Base-by-base conservation (phyloP, 2,113 vertebrate species). In the Conger conger region DNA sequence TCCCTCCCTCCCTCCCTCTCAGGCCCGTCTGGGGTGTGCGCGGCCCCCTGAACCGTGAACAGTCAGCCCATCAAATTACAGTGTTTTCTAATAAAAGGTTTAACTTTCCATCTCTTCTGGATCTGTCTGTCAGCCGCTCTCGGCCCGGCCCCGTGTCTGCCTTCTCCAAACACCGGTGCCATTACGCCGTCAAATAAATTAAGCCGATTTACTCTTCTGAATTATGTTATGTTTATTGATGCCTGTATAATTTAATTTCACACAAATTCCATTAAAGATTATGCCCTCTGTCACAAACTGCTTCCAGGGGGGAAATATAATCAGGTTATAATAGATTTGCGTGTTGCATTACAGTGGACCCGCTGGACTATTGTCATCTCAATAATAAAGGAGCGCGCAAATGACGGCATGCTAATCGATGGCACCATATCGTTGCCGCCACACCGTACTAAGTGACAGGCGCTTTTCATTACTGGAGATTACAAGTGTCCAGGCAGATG, bases 261-360 rank as follows among this genome's bases (percentile, higher is more conserved):
- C 95, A 96, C 96, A 96, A 95, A 97, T 96, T 96, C 95, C 96
- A 97, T 96, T 96, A 96, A 96, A 96, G 95, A 96, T 95, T 94
- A 96, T 94, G 95, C 94, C 93, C 94, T 95, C 94, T 95, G 94
- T 96, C 95, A 96, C 95, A 94, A 93, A 95, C 94, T 91, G 93
- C 96, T 96, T 97, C 95, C 96, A 96, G 94, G 94, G 95, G 94
- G 94, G 91, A 94, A 94, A 94, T 93, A 95, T 93, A 97, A 97
- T 96, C 93, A 94, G 92, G 95, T 97, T 97, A 96, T 95, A 96
- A 97, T 96, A 96, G 97, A 96, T 96, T 90, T 91, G 94, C 94
- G 94, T 95, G 95, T 92, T 95, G 90, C 93, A 94, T 95, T 95
- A 96, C 94, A 96, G 96, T 95, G 85, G 93, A 93, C 90, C 89